Base-by-base conservation (phyloP, 2,113 vertebrate genomes). In the Prietella phreatophila region DNA sequence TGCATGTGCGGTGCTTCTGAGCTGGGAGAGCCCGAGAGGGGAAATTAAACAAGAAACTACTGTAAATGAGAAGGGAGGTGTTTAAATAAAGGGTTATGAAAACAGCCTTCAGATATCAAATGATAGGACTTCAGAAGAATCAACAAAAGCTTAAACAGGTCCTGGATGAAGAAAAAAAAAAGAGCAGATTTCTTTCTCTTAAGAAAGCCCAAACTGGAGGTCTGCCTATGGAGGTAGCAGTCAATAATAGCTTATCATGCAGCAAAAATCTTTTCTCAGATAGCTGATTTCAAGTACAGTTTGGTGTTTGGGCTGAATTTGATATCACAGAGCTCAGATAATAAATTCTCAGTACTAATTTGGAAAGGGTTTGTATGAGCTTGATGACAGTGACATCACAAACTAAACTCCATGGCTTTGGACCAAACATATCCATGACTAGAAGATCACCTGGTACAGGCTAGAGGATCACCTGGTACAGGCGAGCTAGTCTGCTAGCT, bases 31-130 rank as follows among this genome's bases (percentile, higher is more conserved):
- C 30, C 30, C 6, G 63, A 81, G 76, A 82, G 25, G 60, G 47
- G 30, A 69, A 81, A 81, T 80, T 65, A 50, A 87, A 78, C 36
- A 20, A 30, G 36, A 33, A 87, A 7, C 61, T 71, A 82, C 50
- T 71, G 85, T 87, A 82, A 71, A 71, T 71, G 47, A 82, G 85
- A 87, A n/a, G 61, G 78, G 85, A 71, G 56, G 50, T 42, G 42
- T 69, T 81, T 86, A 79, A 78, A 85, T 55, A 75, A 75, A 42
- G 19, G 60, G 47, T 33, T 80, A 56, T 42, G 17, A 71, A 86
- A 25, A 79, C 85, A 53, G 58, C 75, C n/a, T 86, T 63, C 30
- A 56, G 60, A 86, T 81, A 82, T 69, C 58, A 87, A 82, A 71
- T 71, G 61, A 82, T 58, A 82, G 33, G 50, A 58, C 14, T 82